Evolutionary conservation across 2,113 vertebrate species (phyloP).

Genomic region (Orthochromis malagaraziensis): DNA sequence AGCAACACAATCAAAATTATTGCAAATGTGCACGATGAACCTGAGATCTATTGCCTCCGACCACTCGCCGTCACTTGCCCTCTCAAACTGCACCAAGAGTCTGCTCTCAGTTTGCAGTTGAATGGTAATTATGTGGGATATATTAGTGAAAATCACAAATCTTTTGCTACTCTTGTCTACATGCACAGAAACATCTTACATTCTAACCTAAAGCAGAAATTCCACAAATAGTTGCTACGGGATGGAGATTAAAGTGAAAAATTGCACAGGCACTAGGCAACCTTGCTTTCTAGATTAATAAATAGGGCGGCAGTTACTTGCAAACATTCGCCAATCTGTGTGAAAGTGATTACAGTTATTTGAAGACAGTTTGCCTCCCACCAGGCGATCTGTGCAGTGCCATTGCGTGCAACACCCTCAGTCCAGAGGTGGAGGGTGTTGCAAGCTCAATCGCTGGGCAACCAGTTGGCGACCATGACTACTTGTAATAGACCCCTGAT

Average conservation of each 20-base stretch:
- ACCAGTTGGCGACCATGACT: neutral
- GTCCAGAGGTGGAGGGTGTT: neutral
- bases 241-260: neutral
- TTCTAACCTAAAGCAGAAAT: neutral
- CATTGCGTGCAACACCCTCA: neutral
- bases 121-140: neutral
- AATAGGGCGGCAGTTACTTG: rapidly evolving
- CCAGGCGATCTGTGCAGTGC: neutral
- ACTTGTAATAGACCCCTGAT: neutral
- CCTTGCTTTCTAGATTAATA: neutral
- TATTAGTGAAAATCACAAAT: neutral
- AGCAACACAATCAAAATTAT: neutral
- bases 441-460: rapidly evolving
- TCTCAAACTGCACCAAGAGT: neutral
- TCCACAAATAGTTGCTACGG: neutral
- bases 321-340: neutral
- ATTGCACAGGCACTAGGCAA: neutral
- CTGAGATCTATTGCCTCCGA: rapidly evolving
- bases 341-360: neutral
- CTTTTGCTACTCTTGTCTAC: neutral
- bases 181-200: neutral
- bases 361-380: neutral
- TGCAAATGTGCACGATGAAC: neutral
- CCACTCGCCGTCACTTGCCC: rapidly evolving
- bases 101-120: neutral